These are phyloP conservation scores for Zaprionus africanus DNA, from an alignment of 1,140 invertebrate genomes.

Conservation along the genomic window DNA sequence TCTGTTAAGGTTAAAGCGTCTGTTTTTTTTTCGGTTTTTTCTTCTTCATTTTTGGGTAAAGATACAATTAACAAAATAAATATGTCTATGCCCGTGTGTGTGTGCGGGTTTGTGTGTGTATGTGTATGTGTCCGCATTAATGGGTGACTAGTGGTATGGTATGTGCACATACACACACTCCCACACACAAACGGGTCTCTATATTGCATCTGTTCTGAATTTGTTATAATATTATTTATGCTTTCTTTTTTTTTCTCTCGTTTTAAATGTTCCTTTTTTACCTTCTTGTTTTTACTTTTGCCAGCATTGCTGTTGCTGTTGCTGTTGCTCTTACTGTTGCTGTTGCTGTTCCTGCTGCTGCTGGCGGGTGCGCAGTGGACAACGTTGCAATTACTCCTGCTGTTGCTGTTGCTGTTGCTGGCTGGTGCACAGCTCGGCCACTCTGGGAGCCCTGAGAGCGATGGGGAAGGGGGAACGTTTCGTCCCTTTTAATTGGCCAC, in stretches of 20 bases:
- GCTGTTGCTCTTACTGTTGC: neutral
- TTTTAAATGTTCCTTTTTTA: constrained; percentile 9
- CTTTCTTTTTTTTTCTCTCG: constrained; percentile 1
- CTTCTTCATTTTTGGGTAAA: constrained; percentile 4
- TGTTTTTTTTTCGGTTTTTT: neutral
- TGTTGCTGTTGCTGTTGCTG: neutral
- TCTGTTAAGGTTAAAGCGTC: constrained; percentile 9
- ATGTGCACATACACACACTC: constrained; percentile 8
- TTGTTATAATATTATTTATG: constrained; percentile 6
- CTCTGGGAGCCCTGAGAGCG: neutral
- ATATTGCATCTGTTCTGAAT: neutral
- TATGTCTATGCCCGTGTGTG: constrained; percentile 4
- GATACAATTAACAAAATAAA: constrained; percentile 24
- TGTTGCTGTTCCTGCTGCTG: neutral
- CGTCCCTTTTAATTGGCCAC: constrained; percentile 75
- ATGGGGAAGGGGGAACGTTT: constrained; percentile 1
- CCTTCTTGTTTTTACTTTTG: neutral
- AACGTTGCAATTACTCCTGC: neutral
- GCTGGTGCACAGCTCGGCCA: neutral
- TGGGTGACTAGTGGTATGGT: no score
- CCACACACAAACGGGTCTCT: neutral
- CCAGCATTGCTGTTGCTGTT: neutral
- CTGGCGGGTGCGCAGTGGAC: no score
- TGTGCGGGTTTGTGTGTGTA: neutral
- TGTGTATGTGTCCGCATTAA: neutral